Percentiles rank a stretch among this genome's conserved stretches.
phyloP scores from a whole-genome alignment of 2,888 invertebrate species.

The Beris chalybata region DNA sequence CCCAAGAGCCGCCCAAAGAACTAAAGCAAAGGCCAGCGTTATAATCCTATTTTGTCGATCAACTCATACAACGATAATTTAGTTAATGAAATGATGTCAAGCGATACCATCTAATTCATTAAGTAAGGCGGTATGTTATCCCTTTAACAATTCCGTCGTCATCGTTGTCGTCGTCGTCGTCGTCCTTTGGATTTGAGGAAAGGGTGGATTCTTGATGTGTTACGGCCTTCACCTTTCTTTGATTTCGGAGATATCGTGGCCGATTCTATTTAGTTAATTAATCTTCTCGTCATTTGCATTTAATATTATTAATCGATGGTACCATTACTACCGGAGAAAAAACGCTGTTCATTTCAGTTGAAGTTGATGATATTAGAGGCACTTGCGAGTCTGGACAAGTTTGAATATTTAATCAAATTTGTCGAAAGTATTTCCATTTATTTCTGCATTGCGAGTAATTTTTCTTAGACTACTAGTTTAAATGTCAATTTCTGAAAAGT shows the following conservation, averaged over 20 bases:
- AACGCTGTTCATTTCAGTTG: too few species aligned
- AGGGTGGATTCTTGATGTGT: neutral
- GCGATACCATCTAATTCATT: constrained; percentile 44
- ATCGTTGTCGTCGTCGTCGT: constrained; percentile 40
- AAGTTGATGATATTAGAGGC: too few species aligned
- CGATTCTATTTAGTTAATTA: constrained; percentile 8
- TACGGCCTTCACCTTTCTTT: too few species aligned
- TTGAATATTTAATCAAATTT: too few species aligned
- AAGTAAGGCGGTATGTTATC: constrained; percentile 41
- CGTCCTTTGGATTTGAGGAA: neutral
- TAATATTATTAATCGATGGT: too few species aligned
- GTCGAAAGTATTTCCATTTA: too few species aligned
- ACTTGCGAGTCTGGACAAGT: too few species aligned
- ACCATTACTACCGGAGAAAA: too few species aligned
- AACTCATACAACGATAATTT: constrained; percentile 41
- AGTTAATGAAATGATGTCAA: constrained; percentile 44
- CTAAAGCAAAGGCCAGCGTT: constrained; percentile 1
- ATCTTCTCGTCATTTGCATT: neutral
- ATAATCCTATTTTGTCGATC: constrained; percentile 33
- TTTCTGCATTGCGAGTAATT: too few species aligned
- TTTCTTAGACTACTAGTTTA: too few species aligned
- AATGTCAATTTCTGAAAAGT: too few species aligned
- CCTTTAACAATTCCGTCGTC: constrained; percentile 40
- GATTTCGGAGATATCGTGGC: constrained; percentile 11
- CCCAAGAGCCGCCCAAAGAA: neutral